A percentile compares a stretch with the other conserved stretches of the same genome.
These are phyloP conservation scores for Neogale vison DNA, from an alignment of 2,113 vertebrate species.

Conservation along the genomic window DNA sequence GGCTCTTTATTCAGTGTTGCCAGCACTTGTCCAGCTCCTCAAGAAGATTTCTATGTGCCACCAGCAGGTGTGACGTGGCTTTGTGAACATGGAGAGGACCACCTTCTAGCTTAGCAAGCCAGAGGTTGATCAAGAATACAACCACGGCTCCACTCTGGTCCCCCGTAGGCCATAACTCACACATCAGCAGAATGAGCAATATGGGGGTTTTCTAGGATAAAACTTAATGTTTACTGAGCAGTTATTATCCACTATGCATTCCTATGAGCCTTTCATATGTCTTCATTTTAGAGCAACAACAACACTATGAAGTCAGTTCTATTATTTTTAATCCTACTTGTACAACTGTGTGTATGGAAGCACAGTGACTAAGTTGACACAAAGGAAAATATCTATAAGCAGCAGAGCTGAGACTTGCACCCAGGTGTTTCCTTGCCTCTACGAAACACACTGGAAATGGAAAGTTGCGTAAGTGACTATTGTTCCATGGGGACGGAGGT, in stretches of 20 bases:
- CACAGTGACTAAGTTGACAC: no score
- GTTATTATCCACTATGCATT: no score
- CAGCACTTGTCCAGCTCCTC: not conserved
- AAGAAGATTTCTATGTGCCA: not conserved
- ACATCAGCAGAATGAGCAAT: not conserved
- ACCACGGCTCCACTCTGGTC: not conserved
- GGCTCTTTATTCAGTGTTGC: not conserved
- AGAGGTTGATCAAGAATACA: no score
- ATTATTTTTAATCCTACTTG: not conserved
- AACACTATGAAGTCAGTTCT: fast-evolving
- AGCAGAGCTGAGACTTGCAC: not conserved
- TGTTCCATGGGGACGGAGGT: not conserved
- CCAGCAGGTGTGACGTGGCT: not conserved
- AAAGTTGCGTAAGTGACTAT: no score
- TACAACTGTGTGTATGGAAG: fast-evolving
- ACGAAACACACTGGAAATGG: no score
- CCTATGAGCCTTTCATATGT: not conserved
- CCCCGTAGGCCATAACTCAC: fast-evolving
- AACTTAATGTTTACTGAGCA: not conserved
- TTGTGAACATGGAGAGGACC: not conserved
- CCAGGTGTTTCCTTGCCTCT: not conserved
- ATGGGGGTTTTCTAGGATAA: not conserved
- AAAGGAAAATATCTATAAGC: not conserved
- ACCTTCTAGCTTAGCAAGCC: not conserved
- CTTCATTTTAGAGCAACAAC: not conserved